Evolutionary conservation across 2,888 invertebrate species (phyloP), one percentile per base, ranked within the genome.

Genomic region (Agapostemon virescens): DNA sequence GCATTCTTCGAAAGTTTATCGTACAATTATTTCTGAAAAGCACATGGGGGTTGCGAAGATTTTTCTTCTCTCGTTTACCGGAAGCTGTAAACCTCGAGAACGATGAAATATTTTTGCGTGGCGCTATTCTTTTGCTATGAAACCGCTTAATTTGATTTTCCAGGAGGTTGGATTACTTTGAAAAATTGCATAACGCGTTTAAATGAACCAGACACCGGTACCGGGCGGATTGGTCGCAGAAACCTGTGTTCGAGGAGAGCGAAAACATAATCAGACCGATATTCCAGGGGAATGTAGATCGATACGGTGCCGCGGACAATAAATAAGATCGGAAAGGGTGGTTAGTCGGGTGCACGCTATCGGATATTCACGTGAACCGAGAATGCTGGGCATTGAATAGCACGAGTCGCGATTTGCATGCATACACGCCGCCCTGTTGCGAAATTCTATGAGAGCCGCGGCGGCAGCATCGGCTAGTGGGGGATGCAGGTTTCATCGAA

Each of bases 311-410:
- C 17, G 17, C 9, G 40, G 23, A 36, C 69, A 69, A 73, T 78
- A 69, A 78, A 64, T 78, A 78, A 78, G 74, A 78, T 55, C 52
- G 67, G 64, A 74, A 78, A 74, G 77, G 64, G 74, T 45, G 69
- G 77, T 78, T 78, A 78, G 77, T 33, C 52, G 55, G 36, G 15
- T 20, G 66, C 26, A 11, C 40, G 55, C 68, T 78, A 74, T 74
- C 74, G 64, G 36, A 58, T 61, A 30, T 58, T 30, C 23, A 75
- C 69, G 69, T 40, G 61, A 52, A 55, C 52, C 52, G 67, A 52
- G 61, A 63, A 76, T 73, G 52, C 58, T 38, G 17, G n/a, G 68
- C 64, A 75, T 75, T 74, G 64, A 72, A 75, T 72, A 55, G 61
- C 64, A 23, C 42, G 58, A 69, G 45, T 49, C 45, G 61, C 69